A percentile compares a stretch with the other conserved stretches of the same genome.
These are phyloP conservation scores for Drosophila merina DNA, from an alignment of 2,888 invertebrate species.

Conservation along the genomic window DNA sequence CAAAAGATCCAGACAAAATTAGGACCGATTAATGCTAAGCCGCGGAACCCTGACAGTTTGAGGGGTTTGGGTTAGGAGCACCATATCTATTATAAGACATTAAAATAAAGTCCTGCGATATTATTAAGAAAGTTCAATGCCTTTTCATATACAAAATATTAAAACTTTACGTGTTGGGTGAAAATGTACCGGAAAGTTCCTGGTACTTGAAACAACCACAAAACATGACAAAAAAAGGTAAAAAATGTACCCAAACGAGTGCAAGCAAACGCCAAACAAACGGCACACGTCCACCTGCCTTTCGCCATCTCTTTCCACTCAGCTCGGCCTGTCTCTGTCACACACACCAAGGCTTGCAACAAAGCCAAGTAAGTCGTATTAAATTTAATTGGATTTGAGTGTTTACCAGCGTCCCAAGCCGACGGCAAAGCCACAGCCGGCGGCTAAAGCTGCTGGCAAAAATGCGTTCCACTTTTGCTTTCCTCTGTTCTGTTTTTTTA, in stretches of 20 bases:
- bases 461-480: constrained; percentile 61
- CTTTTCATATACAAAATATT: too few species aligned
- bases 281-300: constrained; percentile 25
- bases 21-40: background rate
- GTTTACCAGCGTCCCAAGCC: constrained; percentile 77
- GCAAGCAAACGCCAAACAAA: constrained; percentile 72
- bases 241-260: constrained; percentile 19
- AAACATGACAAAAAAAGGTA: constrained; percentile 12
- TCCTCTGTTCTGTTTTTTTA: constrained; percentile 3
- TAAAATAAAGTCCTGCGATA: background rate
- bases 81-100: too few species aligned
- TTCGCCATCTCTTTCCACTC: background rate
- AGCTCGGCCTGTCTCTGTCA: constrained; percentile 7
- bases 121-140: background rate
- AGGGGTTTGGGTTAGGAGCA: background rate
- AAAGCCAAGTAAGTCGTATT: constrained; percentile 78
- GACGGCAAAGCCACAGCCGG: constrained; percentile 71
- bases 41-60: background rate
- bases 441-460: constrained; percentile 56
- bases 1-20: background rate
- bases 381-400: constrained; percentile 80
- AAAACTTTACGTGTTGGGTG: background rate
- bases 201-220: constrained; percentile 16
- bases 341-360: constrained; percentile 32
- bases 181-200: background rate